Evolutionary conservation across 2,888 invertebrate genomes (phyloP).

Genomic region (Mactromeris polynyma): DNA sequence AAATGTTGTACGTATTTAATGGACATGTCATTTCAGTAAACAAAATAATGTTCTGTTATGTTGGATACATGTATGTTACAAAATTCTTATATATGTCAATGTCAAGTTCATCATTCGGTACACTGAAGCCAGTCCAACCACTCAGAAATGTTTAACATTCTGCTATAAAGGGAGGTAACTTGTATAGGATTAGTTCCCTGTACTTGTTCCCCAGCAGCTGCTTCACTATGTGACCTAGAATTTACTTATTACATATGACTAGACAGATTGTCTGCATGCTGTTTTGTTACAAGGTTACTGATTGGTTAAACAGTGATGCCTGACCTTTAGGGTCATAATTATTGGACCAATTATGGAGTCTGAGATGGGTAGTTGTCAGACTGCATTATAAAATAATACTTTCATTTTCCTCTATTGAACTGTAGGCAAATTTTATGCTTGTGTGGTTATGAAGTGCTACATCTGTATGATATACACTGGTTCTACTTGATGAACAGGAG

Average conservation of each 20-base stretch:
- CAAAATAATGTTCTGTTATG: no score
- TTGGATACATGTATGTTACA: no score
- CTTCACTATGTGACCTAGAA: constrained; percentile 43
- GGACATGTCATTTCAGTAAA: no score
- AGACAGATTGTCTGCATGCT: constrained; percentile 69
- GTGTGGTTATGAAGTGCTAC: neutral
- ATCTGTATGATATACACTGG: neutral
- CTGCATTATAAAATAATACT: constrained; percentile 61
- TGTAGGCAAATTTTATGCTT: constrained; percentile 13
- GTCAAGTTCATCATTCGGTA: no score
- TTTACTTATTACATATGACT: constrained; percentile 65
- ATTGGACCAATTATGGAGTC: constrained; percentile 73
- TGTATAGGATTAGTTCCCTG: constrained; percentile 3
- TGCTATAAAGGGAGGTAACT: neutral
- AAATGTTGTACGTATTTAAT: no score
- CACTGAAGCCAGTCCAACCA: no score
- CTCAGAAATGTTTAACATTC: no score
- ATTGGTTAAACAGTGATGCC: constrained; percentile 69
- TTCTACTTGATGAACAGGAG: neutral
- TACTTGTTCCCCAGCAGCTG: constrained; percentile 9
- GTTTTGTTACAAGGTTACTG: constrained; percentile 64
- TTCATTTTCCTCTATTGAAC: constrained; percentile 40
- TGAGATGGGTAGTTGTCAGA: constrained; percentile 64
- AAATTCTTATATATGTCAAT: no score
- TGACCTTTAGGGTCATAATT: constrained; percentile 56